These are phyloP conservation scores for Cephus rjabovi DNA, from an alignment of 2,888 invertebrate species.

Conservation along the genomic window DNA sequence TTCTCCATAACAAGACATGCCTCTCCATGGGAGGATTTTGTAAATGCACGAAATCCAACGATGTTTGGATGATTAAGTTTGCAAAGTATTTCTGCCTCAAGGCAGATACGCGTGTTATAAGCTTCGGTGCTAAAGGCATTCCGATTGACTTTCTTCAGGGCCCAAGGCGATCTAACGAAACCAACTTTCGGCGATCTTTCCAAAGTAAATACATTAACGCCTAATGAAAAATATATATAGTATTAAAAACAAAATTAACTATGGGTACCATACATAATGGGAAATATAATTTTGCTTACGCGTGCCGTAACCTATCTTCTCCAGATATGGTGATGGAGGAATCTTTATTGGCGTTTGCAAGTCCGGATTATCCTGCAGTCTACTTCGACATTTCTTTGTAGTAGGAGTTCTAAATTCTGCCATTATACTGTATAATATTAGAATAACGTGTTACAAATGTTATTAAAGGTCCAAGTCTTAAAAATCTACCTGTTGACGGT, in stretches of 20 bases:
- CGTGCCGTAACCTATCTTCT: conserved; percentile 82
- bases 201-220: conserved; percentile 82
- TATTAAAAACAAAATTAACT: conserved; percentile 14
- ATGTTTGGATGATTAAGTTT: conserved; percentile 83
- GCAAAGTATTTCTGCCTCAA: conserved; percentile 79
- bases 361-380: conserved; percentile 44
- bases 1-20: conserved; percentile 84
- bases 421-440: conserved; percentile 35
- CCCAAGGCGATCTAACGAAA: conserved; percentile 85
- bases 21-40: conserved; percentile 69
- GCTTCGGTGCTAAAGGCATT: conserved; percentile 61
- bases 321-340: conserved; percentile 80
- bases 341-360: conserved; percentile 66
- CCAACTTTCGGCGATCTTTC: conserved; percentile 79
- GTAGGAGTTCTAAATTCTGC: conserved; percentile 56
- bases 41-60: conserved; percentile 78
- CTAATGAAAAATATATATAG: conserved; percentile 61
- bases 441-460: not conserved
- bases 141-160: conserved; percentile 79
- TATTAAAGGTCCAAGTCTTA: not conserved
- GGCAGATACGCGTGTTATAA: conserved; percentile 71
- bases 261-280: conserved; percentile 12
- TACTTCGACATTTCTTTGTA: conserved; percentile 36
- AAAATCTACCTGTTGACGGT: not conserved
- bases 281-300: conserved; percentile 66